Evolutionary conservation across 2,888 invertebrate species (phyloP).

Genomic region (Venusia cambrica): DNA sequence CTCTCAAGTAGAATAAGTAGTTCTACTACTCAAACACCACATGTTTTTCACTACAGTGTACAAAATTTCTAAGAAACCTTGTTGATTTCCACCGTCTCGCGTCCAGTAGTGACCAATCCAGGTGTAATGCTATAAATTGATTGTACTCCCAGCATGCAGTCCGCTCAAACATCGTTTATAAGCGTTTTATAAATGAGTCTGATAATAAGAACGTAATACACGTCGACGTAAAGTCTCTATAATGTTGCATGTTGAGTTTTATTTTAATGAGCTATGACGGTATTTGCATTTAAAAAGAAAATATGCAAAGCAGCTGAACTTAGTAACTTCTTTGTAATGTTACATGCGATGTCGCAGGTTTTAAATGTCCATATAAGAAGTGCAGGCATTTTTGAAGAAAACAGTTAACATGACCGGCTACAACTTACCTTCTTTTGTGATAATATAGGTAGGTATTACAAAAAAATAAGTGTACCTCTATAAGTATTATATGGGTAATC

Average conservation of each 20-base stretch:
- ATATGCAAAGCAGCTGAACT: slow-evolving; percentile 27
- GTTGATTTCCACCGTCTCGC: too few relatives aligned
- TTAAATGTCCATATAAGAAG: not conserved
- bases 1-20: too few relatives aligned
- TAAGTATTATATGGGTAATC: too few relatives aligned
- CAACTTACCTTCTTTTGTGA: too few relatives aligned
- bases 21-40: too few relatives aligned
- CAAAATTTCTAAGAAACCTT: too few relatives aligned
- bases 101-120: slow-evolving; percentile 18
- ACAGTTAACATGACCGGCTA: too few relatives aligned
- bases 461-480: too few relatives aligned
- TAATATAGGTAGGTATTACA: too few relatives aligned
- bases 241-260: slow-evolving; percentile 32
- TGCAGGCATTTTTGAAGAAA: too few relatives aligned
- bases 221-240: slow-evolving; percentile 28
- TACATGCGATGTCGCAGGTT: slow-evolving; percentile 9
- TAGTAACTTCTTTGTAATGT: slow-evolving; percentile 14
- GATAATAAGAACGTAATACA: slow-evolving; percentile 39
- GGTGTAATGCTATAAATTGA: slow-evolving; percentile 63
- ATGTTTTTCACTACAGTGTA: too few relatives aligned
- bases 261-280: slow-evolving; percentile 31
- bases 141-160: slow-evolving; percentile 63
- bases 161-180: slow-evolving; percentile 59
- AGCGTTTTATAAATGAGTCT: slow-evolving; percentile 57
- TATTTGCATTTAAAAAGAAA: slow-evolving; percentile 31